These are phyloP conservation scores for Miichthys miiuy DNA, from an alignment of 2,797 vertebrate genomes.

Conservation along the genomic window DNA sequence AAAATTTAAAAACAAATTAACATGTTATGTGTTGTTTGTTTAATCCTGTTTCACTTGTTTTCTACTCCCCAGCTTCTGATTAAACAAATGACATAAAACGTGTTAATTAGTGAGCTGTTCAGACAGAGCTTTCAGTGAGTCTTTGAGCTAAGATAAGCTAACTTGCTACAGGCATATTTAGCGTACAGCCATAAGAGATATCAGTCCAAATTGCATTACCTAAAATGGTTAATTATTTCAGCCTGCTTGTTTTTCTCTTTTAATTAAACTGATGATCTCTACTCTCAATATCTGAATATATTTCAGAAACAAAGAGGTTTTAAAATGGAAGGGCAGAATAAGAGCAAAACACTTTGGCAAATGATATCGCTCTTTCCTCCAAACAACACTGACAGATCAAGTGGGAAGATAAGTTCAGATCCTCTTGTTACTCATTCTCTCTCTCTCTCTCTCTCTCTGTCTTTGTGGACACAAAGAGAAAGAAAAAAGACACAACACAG, in stretches of 20 bases:
- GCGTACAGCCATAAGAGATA: neutral
- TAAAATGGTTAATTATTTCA: neutral
- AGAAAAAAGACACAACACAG: neutral
- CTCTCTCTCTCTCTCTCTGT: constrained; percentile 37
- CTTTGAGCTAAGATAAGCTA: constrained; percentile 4
- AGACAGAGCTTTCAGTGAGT: neutral
- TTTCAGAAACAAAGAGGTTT: neutral
- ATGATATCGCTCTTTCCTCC: neutral
- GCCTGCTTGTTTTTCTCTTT: neutral
- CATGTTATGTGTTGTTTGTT: neutral
- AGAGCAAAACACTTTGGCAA: neutral
- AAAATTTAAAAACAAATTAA: neutral
- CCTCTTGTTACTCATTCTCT: constrained; percentile 26
- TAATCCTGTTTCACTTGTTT: neutral
- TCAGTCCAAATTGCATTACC: neutral
- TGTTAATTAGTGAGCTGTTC: neutral
- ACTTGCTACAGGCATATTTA: neutral
- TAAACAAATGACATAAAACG: too few species aligned
- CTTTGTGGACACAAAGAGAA: constrained; percentile 34
- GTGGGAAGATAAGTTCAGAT: neutral
- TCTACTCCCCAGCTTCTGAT: neutral
- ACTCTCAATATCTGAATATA: neutral
- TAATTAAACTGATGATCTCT: neutral
- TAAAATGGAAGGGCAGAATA: neutral
- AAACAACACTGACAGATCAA: constrained; percentile 17